These are phyloP conservation scores for Aleiodes sp. DNA, from an alignment of 1,140 invertebrate genomes.

Conservation along the genomic window DNA sequence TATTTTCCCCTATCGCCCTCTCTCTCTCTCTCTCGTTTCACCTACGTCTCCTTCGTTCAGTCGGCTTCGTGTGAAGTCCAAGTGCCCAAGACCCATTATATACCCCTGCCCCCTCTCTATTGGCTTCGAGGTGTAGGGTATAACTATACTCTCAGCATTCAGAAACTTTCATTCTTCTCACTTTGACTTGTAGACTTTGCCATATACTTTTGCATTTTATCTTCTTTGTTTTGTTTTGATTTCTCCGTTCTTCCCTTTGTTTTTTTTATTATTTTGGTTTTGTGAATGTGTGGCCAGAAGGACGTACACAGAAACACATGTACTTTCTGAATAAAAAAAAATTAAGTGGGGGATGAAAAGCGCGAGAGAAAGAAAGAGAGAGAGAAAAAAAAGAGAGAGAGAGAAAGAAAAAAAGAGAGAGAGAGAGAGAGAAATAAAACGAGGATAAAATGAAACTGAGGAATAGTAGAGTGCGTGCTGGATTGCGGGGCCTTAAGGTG, in stretches of 20 bases:
- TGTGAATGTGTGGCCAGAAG: too few species aligned
- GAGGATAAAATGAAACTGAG: background rate
- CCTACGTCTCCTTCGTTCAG: conserved; percentile 9
- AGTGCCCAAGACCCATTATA: conserved; percentile 58
- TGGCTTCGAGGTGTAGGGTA: conserved; percentile 12
- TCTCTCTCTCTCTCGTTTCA: conserved; percentile 46
- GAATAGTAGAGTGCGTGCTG: conserved; percentile 54
- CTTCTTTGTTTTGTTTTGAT: background rate
- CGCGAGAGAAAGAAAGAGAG: too few species aligned
- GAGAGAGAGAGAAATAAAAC: conserved; percentile 25
- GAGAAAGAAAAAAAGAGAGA: background rate
- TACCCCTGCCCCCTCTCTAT: conserved; percentile 53
- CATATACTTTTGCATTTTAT: background rate
- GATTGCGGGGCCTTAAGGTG: conserved; percentile 56
- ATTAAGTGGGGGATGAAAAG: too few species aligned
- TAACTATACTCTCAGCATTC: background rate
- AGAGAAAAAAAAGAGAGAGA: background rate
- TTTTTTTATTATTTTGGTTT: too few species aligned
- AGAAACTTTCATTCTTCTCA: background rate
- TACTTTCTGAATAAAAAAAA: too few species aligned
- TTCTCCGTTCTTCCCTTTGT: background rate
- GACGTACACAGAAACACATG: too few species aligned
- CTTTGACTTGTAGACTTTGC: background rate
- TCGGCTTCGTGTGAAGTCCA: conserved; percentile 67
- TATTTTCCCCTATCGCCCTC: conserved; percentile 48